Evolutionary conservation across 2,888 invertebrate species (phyloP), one percentile per base, ranked within the genome.

Genomic region (Bellardia pandia): DNA sequence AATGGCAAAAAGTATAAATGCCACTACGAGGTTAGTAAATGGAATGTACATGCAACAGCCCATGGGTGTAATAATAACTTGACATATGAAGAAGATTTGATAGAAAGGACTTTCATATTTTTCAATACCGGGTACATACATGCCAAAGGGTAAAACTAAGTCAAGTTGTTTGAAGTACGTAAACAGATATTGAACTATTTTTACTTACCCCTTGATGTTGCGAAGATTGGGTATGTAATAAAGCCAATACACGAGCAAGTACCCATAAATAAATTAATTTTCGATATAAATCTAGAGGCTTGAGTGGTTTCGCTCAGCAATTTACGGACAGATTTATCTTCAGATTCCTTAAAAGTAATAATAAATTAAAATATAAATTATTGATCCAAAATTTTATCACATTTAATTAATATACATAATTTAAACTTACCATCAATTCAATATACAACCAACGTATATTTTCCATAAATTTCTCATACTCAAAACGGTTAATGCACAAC

Each of bases 191-290:
- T 33, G 16, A 37, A n/a, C 60, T 1, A 13, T 62, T n/a, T 8
- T 51, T 13, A 40, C 86, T 74, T 45, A 91, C 91, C 91, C 37
- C 90, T 89, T 16, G 90, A 84, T 2, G 90, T 86, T 4, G 90
- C 90, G 86, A 91, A 90, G 9, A 91, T 82, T 3, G 92, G 91
- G 88, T 91, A 92, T 33, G 90, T 90, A 1, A 89, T 88, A 51
- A 92, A 89, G 4, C 91, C 92, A 53, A 91, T 86, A 79, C 91
- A 90, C 5, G 90, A 90, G 78, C 89, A 89, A 14, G 86, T 89
- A 11, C 92, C 92, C 90, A 92, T 89, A n/a, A 89, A 37, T 23
- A 92, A 86, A 84, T 92, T 92, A 37, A 91, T 88, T 30, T 88
- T 89, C 9, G 89, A 89, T 53, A 91, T 90, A 3, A 90, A 88